Percentiles rank a stretch among this genome's conserved stretches.
Conservation (phyloP, 2,113 vertebrate genomes). For the Psittacula cyanocephala region DNA sequence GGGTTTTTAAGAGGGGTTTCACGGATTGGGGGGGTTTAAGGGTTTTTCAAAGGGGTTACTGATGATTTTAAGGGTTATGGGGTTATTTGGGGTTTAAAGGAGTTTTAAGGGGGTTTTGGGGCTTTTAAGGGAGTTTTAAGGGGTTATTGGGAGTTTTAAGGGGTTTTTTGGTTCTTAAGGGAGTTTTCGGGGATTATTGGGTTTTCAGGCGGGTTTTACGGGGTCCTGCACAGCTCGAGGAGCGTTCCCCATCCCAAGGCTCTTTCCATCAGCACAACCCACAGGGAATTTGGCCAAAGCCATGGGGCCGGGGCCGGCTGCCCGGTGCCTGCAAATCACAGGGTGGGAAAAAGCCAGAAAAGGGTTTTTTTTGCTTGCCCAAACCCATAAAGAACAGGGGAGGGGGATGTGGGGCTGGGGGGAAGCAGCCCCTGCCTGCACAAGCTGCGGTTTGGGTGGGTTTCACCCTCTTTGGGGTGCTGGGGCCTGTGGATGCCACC, state of each 20-base stretch:
- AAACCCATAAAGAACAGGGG: neutral
- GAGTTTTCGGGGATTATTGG: neutral
- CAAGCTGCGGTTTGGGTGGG: fast-evolving
- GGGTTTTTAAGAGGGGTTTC: neutral
- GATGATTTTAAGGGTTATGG: too few relatives aligned
- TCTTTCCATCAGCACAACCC: neutral
- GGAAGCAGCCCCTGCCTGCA: fast-evolving
- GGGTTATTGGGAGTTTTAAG: neutral
- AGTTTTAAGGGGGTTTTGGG: neutral
- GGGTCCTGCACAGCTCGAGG: neutral
- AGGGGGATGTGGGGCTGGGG: neutral
- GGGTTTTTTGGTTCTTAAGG: neutral
- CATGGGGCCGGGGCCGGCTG: neutral
- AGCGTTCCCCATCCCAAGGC: neutral
- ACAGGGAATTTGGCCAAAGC: neutral
- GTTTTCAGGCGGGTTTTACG: neutral
- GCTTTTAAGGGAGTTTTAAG: neutral
- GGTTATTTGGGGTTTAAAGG: too few relatives aligned
- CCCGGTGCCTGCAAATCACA: neutral
- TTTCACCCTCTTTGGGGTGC: fast-evolving
- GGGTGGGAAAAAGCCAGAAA: neutral
- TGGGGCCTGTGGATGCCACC: fast-evolving
- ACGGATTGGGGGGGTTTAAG: neutral
- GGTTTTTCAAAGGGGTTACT: neutral
- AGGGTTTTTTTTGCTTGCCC: neutral